A percentile compares a stretch with the other conserved stretches of the same genome.
Evolutionary conservation across 2,888 invertebrate genomes (phyloP).

Genomic region (Drosophila prostipennis): DNA sequence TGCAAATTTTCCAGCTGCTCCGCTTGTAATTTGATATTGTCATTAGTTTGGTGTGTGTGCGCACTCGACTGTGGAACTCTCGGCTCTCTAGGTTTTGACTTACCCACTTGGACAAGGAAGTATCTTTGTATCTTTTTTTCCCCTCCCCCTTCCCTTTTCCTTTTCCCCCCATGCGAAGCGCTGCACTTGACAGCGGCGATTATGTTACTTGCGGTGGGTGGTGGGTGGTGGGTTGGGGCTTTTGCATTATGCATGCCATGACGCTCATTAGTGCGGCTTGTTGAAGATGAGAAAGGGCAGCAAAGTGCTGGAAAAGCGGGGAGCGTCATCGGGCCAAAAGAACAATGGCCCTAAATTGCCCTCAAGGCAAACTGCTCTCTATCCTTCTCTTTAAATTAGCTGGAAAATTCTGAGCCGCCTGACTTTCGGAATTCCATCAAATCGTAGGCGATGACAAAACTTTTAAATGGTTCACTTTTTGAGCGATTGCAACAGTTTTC

Average conservation of each 20-base stretch:
- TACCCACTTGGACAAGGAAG: slow-evolving; percentile 66
- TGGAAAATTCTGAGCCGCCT: slow-evolving; percentile 6
- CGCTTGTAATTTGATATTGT: slow-evolving; percentile 73
- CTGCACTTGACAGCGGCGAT: slow-evolving; percentile 77
- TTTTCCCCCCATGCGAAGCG: slow-evolving; percentile 56
- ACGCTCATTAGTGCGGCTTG: slow-evolving; percentile 69
- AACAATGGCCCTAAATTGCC: slow-evolving; percentile 69
- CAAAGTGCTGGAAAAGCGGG: slow-evolving; percentile 7
- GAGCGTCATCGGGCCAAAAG: slow-evolving; percentile 46
- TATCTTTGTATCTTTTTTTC: slow-evolving; percentile 55
- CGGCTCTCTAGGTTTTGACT: slow-evolving; percentile 11
- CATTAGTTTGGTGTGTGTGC: slow-evolving; percentile 68
- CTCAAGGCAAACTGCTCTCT: slow-evolving; percentile 12
- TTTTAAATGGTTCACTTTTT: slow-evolving; percentile 67
- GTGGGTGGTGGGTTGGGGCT: slow-evolving; percentile 12
- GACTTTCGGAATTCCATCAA: slow-evolving; percentile 21
- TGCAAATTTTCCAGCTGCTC: slow-evolving; percentile 63
- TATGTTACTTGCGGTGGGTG: slow-evolving; percentile 59
- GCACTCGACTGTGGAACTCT: slow-evolving; percentile 71
- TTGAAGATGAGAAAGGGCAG: slow-evolving; percentile 33
- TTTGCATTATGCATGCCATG: slow-evolving; percentile 75
- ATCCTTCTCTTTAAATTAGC: slow-evolving; percentile 29
- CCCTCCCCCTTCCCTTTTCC: background rate
- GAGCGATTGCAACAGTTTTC: slow-evolving; percentile 66
- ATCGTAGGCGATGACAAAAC: slow-evolving; percentile 61